Evolutionary conservation across 1,140 invertebrate species (phyloP).

Genomic region (Charaxes varanes): DNA sequence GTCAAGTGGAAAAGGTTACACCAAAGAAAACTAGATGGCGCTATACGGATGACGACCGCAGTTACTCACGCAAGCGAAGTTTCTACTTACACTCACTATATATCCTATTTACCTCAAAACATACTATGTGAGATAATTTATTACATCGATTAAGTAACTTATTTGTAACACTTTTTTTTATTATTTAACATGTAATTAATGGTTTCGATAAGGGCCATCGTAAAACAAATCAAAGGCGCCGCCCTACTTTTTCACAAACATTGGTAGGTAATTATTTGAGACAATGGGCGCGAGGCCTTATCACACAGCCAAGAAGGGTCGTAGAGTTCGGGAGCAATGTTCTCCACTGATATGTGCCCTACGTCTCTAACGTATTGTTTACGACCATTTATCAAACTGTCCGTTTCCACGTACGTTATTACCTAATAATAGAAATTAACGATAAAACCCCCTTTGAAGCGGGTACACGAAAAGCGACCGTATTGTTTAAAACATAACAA

Average conservation of each 20-base stretch:
- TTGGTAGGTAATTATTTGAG: constrained; percentile 28
- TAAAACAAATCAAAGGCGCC: constrained; percentile 29
- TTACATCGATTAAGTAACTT: too few relatives aligned
- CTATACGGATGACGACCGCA: too few relatives aligned
- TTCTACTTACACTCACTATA: too few relatives aligned
- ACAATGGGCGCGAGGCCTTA: constrained; percentile 32
- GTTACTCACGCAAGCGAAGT: too few relatives aligned
- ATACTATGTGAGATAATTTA: too few relatives aligned
- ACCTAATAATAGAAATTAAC: constrained; percentile 47
- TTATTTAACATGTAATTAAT: too few relatives aligned
- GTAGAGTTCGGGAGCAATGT: constrained; percentile 51
- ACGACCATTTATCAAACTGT: constrained; percentile 53
- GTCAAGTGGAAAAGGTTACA: too few relatives aligned
- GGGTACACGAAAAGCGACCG: too few relatives aligned
- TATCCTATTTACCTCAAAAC: too few relatives aligned
- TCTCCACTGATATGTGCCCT: constrained; percentile 43
- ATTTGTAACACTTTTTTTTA: too few relatives aligned
- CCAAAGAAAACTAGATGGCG: too few relatives aligned
- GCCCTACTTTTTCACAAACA: constrained; percentile 20
- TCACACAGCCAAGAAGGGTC: constrained; percentile 42
- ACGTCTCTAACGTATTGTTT: constrained; percentile 59
- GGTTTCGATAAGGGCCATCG: too few relatives aligned
- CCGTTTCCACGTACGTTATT: constrained; percentile 47
- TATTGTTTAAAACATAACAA: neutral
- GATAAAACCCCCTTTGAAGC: constrained; percentile 3